Evolutionary conservation across 92 coral and sea anemone genomes (phyloP).

Genomic region (Epizoanthus fatuus): DNA sequence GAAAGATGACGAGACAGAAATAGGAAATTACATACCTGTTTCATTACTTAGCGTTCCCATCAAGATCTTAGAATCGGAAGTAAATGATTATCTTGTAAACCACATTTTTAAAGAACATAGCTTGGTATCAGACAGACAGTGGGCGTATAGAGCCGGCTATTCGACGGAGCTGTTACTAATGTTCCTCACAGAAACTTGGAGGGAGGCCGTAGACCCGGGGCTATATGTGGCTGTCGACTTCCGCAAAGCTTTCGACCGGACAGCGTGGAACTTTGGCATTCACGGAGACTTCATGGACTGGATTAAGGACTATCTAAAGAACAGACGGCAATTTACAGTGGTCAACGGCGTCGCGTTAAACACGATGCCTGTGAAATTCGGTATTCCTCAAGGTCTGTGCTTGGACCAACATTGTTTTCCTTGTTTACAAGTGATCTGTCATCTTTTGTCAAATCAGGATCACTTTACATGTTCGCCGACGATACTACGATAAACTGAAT

Average conservation of each 20-base stretch:
- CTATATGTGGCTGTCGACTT: too few species aligned
- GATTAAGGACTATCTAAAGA: conserved; percentile 51
- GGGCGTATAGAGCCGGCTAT: conserved; percentile 50
- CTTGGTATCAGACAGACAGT: conserved; percentile 39
- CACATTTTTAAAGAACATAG: neutral
- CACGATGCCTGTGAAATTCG: neutral
- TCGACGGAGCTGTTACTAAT: conserved; percentile 58
- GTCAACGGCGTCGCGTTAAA: neutral
- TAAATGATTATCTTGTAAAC: too few species aligned
- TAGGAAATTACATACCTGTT: conserved; percentile 33
- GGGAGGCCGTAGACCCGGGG: conserved; percentile 56
- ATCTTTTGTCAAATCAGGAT: conserved; percentile 18
- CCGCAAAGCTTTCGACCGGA: too few species aligned
- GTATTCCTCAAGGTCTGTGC: conserved; percentile 8
- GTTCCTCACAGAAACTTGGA: conserved; percentile 61
- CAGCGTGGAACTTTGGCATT: conserved; percentile 45
- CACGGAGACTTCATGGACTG: conserved; percentile 10
- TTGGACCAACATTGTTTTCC: conserved; percentile 46
- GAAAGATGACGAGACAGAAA: conserved; percentile 51
- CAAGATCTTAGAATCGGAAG: neutral
- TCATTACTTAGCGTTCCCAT: conserved; percentile 53
- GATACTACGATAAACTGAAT: conserved; percentile 27
- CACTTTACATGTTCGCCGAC: conserved; percentile 41
- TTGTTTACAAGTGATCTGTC: conserved; percentile 34
- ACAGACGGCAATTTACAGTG: conserved; percentile 2